A percentile compares a stretch with the other conserved stretches of the same genome.
Evolutionary conservation across 2,888 invertebrate genomes (phyloP).

Genomic region (Hofmannophila pseudospretella): DNA sequence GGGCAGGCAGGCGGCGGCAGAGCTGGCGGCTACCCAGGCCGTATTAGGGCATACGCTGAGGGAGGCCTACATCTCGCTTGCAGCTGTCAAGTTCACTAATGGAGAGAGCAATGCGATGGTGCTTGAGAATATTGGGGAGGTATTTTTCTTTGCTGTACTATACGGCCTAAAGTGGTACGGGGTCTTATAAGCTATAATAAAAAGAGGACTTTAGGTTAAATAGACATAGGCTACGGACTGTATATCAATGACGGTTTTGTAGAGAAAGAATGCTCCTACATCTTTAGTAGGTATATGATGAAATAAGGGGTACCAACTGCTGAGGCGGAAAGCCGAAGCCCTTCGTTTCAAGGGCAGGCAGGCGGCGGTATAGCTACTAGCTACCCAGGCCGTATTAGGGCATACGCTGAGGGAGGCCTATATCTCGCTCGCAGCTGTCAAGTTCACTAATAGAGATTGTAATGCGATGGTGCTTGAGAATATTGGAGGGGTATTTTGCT

Average conservation of each 20-base stretch:
- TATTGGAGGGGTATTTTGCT: constrained; percentile 58
- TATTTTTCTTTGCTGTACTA: too few relatives aligned
- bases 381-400: constrained; percentile 53
- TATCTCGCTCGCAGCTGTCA: constrained; percentile 63
- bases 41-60: constrained; percentile 52
- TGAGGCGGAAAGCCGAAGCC: constrained; percentile 61
- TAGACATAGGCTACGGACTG: too few relatives aligned
- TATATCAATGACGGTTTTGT: too few relatives aligned
- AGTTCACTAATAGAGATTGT: constrained; percentile 68
- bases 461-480: constrained; percentile 67
- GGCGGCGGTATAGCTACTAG: constrained; percentile 46
- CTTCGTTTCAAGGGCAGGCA: constrained; percentile 53
- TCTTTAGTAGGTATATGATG: too few relatives aligned
- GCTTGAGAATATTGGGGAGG: constrained; percentile 66
- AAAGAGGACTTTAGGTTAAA: too few relatives aligned
- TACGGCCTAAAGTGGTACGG: too few relatives aligned
- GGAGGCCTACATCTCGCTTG: constrained; percentile 66
- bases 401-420: constrained; percentile 62
- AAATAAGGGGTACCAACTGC: constrained; percentile 58
- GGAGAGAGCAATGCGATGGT: constrained; percentile 69
- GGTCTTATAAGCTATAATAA: too few relatives aligned
- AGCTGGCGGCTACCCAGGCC: constrained; percentile 51
- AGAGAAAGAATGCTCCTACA: too few relatives aligned
- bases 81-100: constrained; percentile 67
- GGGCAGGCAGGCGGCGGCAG: constrained; percentile 53